Percentiles rank a stretch among this genome's conserved stretches.
Conservation (phyloP, 2,888 invertebrate species). For the Papilio gigon region DNA sequence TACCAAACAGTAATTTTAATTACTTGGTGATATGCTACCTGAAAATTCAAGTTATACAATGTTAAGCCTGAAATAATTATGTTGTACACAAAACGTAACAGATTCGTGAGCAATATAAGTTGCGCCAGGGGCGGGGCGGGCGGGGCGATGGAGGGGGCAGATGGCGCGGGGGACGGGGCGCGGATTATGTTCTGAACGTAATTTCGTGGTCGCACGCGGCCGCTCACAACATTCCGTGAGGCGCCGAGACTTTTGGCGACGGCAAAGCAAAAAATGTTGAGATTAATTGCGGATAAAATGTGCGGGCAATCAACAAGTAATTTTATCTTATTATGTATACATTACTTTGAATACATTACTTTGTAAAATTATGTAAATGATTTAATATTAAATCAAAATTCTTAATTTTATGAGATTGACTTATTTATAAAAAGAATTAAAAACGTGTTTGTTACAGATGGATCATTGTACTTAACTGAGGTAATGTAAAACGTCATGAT, state of each 20-base stretch:
- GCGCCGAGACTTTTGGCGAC: not conserved
- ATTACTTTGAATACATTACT: too few relatives aligned
- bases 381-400: too few relatives aligned
- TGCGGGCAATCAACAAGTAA: slow-evolving; percentile 4
- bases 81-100: slow-evolving; percentile 14
- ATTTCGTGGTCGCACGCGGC: slow-evolving; percentile 19
- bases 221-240: slow-evolving; percentile 16
- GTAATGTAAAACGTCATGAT: slow-evolving; percentile 62
- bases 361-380: too few relatives aligned
- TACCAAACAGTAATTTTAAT: not conserved
- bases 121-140: not conserved
- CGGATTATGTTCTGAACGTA: slow-evolving; percentile 25
- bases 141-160: too few relatives aligned
- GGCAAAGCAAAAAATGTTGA: not conserved
- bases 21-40: not conserved
- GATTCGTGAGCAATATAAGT: slow-evolving; percentile 14
- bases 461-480: not conserved
- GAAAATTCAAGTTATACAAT: not conserved
- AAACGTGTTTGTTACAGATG: slow-evolving; percentile 27
- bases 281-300: not conserved
- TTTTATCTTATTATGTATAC: not conserved
- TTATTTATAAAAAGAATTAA: too few relatives aligned
- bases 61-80: slow-evolving; percentile 6
- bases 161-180: not conserved
- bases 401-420: not conserved